A percentile compares a stretch with the other conserved stretches of the same genome.
Evolutionary conservation across 2,113 vertebrate species (phyloP).

Genomic region (Melozone crissalis): DNA sequence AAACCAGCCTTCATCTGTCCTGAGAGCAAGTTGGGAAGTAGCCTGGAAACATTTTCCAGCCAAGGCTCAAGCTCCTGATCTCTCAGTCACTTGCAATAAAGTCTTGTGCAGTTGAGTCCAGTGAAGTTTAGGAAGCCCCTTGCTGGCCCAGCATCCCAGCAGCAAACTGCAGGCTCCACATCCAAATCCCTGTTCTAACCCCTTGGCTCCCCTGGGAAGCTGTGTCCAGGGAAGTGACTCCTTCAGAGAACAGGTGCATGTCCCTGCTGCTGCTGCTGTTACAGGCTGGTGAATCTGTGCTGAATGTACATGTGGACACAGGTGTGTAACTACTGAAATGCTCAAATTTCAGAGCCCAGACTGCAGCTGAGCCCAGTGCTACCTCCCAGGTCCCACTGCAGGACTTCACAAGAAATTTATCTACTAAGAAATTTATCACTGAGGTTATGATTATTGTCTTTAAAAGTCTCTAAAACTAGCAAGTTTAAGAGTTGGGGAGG

Average conservation of each 20-base stretch:
- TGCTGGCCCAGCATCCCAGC: fast-evolving
- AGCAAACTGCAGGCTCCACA: not conserved
- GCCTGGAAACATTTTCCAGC: not conserved
- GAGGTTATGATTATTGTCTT: not conserved
- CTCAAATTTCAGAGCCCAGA: not conserved
- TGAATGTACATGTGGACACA: fast-evolving
- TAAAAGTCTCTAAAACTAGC: not conserved
- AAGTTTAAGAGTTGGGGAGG: not conserved
- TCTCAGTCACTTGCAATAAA: not conserved
- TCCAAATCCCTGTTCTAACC: not conserved
- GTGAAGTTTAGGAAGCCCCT: not conserved
- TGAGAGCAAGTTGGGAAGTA: not conserved
- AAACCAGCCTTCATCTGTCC: not conserved
- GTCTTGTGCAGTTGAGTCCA: not conserved
- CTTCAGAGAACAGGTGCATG: not conserved
- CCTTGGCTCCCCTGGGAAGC: not conserved
- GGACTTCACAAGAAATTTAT: not conserved
- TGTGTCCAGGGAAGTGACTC: not conserved
- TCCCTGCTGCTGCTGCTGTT: not conserved
- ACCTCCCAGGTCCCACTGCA: fast-evolving
- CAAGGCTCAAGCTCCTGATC: not conserved
- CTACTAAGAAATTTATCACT: not conserved
- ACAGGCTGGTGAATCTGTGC: too few species aligned
- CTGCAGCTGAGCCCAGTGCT: not conserved
- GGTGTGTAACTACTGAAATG: not conserved